Percentiles rank a stretch among this genome's conserved stretches.
Conservation (phyloP, 37 sponge, comb jelly and placozoan genomes). For the Agelas oroides region DNA sequence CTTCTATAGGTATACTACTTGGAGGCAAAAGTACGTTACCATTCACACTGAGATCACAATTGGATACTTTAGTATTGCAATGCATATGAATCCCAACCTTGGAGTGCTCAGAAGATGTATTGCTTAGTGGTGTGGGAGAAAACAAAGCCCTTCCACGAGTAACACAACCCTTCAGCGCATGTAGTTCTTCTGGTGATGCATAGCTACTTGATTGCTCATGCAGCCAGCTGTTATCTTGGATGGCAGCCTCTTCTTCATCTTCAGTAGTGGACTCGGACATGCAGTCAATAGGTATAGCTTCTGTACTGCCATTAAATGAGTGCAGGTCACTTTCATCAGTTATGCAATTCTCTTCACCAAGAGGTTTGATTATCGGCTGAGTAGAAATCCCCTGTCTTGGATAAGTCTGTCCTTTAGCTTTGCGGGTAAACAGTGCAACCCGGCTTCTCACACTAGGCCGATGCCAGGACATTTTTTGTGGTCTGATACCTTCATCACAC, state of each 20-base stretch:
- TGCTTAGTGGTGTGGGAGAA: constrained; percentile 18
- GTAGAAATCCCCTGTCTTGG: too few species aligned
- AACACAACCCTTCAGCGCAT: constrained; percentile 64
- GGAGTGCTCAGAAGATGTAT: background rate
- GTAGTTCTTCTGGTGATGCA: constrained; percentile 46
- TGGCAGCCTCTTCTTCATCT: background rate
- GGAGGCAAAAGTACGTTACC: background rate
- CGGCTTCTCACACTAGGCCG: constrained; percentile 4
- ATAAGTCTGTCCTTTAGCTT: background rate
- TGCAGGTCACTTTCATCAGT: too few species aligned
- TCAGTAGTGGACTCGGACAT: background rate
- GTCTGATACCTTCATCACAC: background rate
- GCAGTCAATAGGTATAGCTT: too few species aligned
- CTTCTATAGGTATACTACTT: background rate
- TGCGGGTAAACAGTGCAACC: constrained; percentile 6
- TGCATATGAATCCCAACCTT: background rate
- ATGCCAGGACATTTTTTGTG: too few species aligned
- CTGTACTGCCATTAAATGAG: too few species aligned
- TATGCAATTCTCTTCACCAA: too few species aligned
- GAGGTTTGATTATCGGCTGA: too few species aligned
- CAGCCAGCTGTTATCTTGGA: background rate
- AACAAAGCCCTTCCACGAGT: constrained; percentile 45
- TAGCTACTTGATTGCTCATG: constrained; percentile 4
- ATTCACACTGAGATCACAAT: background rate
- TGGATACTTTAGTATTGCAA: background rate